Percentiles rank a stretch among this genome's conserved stretches.
Evolutionary conservation across 2,888 invertebrate species (phyloP).

Genomic region (Helicoverpa assulta): DNA sequence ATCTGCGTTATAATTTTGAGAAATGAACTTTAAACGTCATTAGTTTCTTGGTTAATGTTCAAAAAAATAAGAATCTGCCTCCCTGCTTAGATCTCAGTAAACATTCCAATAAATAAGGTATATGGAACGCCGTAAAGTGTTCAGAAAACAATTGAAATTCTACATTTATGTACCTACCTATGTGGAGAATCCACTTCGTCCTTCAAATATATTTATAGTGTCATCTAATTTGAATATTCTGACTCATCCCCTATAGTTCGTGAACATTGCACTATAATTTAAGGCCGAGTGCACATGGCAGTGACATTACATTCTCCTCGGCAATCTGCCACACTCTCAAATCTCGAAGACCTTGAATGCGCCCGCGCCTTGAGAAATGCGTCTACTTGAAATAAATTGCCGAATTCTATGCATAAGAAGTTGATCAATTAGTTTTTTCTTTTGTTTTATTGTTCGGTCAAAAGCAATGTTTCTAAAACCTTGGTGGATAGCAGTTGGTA

Average conservation of each 20-base stretch:
- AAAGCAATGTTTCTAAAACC: conserved; percentile 30
- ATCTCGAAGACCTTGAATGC: conserved; percentile 55
- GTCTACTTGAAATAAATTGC: conserved; percentile 52
- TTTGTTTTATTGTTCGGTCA: conserved; percentile 36
- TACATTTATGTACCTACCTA: no score
- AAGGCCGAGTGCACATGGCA: conserved; percentile 30
- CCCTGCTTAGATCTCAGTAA: no score
- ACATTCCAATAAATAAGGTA: neutral
- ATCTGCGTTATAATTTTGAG: no score
- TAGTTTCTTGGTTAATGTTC: no score
- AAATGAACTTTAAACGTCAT: no score
- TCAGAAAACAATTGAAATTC: neutral
- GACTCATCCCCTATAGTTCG: neutral
- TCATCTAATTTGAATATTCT: neutral
- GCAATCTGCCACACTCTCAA: conserved; percentile 66
- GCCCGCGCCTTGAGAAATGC: conserved; percentile 49
- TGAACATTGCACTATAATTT: conserved; percentile 26
- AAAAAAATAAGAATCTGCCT: no score
- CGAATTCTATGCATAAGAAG: conserved; percentile 34
- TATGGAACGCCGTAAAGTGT: neutral
- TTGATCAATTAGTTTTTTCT: conserved; percentile 43
- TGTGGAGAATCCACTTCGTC: neutral
- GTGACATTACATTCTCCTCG: conserved; percentile 54
- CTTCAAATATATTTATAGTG: neutral
- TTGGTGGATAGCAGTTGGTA: conserved; percentile 10